Conservation (phyloP, 2,113 vertebrate genomes). For the Cyphomyrus discorhynchus region DNA sequence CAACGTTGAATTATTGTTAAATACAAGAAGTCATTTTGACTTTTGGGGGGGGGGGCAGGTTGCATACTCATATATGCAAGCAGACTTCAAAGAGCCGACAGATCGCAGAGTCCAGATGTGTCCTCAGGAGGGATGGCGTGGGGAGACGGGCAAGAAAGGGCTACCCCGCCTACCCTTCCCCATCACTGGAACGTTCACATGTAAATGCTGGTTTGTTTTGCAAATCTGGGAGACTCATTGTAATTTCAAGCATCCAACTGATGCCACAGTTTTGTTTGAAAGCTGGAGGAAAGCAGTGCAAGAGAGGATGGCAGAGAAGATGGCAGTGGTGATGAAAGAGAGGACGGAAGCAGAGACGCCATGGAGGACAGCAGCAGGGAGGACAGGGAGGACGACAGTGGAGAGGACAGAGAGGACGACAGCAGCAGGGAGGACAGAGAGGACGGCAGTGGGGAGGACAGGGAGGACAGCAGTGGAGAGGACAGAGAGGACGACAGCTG, state of each 20-base stretch:
- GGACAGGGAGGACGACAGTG: no score
- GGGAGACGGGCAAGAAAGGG: not conserved
- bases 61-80: not conserved
- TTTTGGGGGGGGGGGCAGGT: not conserved
- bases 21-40: not conserved
- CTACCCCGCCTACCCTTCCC: not conserved
- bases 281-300: not conserved
- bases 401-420: no score
- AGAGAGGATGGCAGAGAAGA: not conserved
- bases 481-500: no score
- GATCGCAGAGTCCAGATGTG: not conserved
- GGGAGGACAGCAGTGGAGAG: not conserved
- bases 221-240: constrained; percentile 9
- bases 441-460: no score
- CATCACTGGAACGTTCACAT: not conserved
- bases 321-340: no score
- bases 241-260: constrained; percentile 15
- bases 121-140: not conserved
- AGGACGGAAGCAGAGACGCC: no score
- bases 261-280: constrained; percentile 5
- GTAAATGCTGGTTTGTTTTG: constrained; percentile 11
- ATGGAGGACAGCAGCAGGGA: no score
- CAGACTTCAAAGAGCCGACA: constrained; percentile 1
- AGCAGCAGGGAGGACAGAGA: no score
- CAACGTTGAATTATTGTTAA: not conserved